Percentiles rank a stretch among this genome's conserved stretches.
phyloP scores from a whole-genome alignment of 2,113 vertebrate species.

The Amphiprion percula region DNA sequence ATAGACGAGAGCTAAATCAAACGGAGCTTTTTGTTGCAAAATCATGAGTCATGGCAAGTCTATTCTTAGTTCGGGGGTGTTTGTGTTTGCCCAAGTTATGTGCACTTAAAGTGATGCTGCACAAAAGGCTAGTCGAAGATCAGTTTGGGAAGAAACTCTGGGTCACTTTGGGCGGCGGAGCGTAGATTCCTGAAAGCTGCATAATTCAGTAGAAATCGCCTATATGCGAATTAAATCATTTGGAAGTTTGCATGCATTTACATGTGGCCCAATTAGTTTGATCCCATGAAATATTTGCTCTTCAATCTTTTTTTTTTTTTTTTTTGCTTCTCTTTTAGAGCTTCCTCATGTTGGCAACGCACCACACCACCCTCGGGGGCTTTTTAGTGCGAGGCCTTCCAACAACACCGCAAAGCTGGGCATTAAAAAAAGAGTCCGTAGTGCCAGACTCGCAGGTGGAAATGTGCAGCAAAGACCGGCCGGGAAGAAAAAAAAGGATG shows the following conservation, averaged over 20 bases:
- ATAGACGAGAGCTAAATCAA: conserved; percentile 59
- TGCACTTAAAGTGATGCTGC: conserved; percentile 73
- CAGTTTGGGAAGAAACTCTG: conserved; percentile 42
- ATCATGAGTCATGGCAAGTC: conserved; percentile 79
- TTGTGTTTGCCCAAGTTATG: conserved; percentile 72
- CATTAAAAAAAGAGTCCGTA: neutral
- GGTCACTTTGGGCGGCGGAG: conserved; percentile 48
- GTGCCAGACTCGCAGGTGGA: conserved; percentile 49
- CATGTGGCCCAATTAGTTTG: neutral
- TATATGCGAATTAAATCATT: neutral
- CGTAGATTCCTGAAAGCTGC: conserved; percentile 26
- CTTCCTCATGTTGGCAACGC: conserved; percentile 18
- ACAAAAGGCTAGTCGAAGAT: conserved; percentile 36
- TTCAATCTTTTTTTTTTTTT: conserved; percentile 17
- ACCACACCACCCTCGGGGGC: neutral
- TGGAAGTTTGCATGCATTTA: too few species aligned
- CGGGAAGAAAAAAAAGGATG: conserved; percentile 6
- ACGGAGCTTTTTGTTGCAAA: conserved; percentile 78
- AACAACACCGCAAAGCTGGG: conserved; percentile 15
- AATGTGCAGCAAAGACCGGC: conserved; percentile 4
- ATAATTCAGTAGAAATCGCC: conserved; percentile 21
- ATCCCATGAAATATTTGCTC: neutral
- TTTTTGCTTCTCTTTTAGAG: conserved; percentile 53
- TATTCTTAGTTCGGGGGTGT: conserved; percentile 78
- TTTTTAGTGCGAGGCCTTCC: conserved; percentile 11